These are phyloP conservation scores for Anthopleura sola DNA, from an alignment of 64 coral and sea anemone species.

Conservation along the genomic window DNA sequence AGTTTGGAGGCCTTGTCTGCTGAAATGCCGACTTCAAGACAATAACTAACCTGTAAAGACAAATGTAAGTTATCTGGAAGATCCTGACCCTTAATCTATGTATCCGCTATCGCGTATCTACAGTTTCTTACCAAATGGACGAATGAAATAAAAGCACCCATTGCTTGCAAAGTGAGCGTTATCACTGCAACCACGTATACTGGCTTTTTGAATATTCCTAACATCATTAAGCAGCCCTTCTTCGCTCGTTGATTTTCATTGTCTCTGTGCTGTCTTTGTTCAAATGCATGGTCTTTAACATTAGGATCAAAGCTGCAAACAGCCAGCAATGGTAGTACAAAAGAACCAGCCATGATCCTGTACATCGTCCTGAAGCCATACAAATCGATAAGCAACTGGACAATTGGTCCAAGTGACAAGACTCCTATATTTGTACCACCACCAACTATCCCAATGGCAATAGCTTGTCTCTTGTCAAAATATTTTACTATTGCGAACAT, in stretches of 20 bases:
- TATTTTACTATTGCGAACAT: no score
- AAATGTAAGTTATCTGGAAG: no score
- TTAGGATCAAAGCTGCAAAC: not conserved
- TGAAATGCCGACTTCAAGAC: not conserved
- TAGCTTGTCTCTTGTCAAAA: no score
- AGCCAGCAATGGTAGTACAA: no score
- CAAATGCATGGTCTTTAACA: not conserved
- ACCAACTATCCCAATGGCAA: no score
- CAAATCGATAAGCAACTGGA: no score
- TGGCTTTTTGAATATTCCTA: not conserved
- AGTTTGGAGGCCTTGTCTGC: slow-evolving; percentile 9
- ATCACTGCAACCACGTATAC: not conserved
- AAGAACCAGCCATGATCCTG: no score
- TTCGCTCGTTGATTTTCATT: not conserved
- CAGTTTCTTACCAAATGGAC: slow-evolving; percentile 22
- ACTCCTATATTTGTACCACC: no score
- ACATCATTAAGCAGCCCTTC: not conserved
- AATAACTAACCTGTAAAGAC: not conserved
- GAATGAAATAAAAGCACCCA: not conserved
- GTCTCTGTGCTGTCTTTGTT: not conserved
- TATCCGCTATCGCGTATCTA: no score
- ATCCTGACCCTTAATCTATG: no score
- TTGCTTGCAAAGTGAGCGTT: not conserved
- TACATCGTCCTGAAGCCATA: no score
- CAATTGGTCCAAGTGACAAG: no score